Percentiles rank a stretch among this genome's conserved stretches.
phyloP scores from a whole-genome alignment of 2,113 vertebrate genomes.

The Junco hyemalis region DNA sequence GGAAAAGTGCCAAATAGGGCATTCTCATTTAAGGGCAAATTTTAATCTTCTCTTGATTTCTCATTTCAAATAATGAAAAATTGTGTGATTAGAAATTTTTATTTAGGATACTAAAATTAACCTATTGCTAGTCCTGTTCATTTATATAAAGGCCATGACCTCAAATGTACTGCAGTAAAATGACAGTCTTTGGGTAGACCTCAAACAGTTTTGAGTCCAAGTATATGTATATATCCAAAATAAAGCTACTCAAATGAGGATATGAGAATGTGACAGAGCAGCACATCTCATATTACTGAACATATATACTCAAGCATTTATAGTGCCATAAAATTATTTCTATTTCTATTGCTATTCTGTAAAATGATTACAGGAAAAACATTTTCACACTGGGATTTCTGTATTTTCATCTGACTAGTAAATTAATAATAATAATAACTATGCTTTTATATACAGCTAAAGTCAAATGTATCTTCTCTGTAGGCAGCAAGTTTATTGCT shows the following conservation, averaged over 20 bases:
- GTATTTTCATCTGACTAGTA: neutral
- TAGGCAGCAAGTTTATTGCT: neutral
- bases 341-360: neutral
- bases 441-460: neutral
- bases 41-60: neutral
- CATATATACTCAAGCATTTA: neutral
- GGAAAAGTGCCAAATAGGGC: neutral
- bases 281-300: fast-evolving
- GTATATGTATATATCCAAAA: neutral
- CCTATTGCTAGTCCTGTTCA: neutral
- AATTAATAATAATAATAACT: neutral
- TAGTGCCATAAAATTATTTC: neutral
- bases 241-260: neutral
- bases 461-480: neutral
- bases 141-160: neutral
- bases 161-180: neutral
- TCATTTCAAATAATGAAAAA: neutral
- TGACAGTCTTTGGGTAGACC: neutral
- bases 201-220: neutral
- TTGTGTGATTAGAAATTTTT: neutral
- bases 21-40: neutral
- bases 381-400: neutral
- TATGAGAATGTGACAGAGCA: neutral
- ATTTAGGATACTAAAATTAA: neutral
- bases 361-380: neutral